Evolutionary conservation across 2,797 vertebrate species (phyloP).

Genomic region (Brotula barbata): DNA sequence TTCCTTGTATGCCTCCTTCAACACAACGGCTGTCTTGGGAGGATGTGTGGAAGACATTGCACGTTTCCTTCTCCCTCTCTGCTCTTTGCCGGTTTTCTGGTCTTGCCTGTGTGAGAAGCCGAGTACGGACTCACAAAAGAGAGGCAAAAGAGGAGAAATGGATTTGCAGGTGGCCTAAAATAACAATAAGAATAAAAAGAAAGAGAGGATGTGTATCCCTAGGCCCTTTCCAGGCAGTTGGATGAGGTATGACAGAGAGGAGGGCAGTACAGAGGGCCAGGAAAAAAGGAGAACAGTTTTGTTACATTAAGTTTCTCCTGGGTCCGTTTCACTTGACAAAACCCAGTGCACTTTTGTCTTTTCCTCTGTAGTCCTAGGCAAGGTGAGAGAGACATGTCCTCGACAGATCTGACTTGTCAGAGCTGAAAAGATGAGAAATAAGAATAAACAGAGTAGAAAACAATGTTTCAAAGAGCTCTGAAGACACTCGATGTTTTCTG

Average conservation of each 20-base stretch:
- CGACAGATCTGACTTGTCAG: conserved; percentile 29
- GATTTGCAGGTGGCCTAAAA: conserved; percentile 79
- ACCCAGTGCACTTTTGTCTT: conserved; percentile 45
- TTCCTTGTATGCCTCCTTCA: conserved; percentile 64
- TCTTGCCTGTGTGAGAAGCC: conserved; percentile 49
- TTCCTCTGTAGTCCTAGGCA: conserved; percentile 8
- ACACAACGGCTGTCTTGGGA: conserved; percentile 75
- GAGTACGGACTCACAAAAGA: conserved; percentile 36
- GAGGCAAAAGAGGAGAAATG: conserved; percentile 51
- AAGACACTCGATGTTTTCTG: conserved; percentile 14
- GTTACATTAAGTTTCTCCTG: conserved; percentile 62
- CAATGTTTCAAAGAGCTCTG: background rate
- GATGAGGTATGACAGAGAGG: conserved; percentile 42
- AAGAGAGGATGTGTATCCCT: conserved; percentile 61
- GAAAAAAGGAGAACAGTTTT: conserved; percentile 41
- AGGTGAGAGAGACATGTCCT: conserved; percentile 52
- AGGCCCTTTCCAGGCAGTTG: conserved; percentile 36
- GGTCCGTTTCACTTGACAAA: conserved; percentile 70
- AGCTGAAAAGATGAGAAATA: conserved; percentile 40
- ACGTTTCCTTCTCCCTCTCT: conserved; percentile 66
- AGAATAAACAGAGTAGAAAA: conserved; percentile 36
- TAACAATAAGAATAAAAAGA: conserved; percentile 70
- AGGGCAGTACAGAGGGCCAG: conserved; percentile 25
- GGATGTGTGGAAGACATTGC: conserved; percentile 78
- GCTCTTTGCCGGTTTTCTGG: conserved; percentile 58